phyloP scores from a whole-genome alignment of 2,797 vertebrate species.

The Chromobotia macracanthus region DNA sequence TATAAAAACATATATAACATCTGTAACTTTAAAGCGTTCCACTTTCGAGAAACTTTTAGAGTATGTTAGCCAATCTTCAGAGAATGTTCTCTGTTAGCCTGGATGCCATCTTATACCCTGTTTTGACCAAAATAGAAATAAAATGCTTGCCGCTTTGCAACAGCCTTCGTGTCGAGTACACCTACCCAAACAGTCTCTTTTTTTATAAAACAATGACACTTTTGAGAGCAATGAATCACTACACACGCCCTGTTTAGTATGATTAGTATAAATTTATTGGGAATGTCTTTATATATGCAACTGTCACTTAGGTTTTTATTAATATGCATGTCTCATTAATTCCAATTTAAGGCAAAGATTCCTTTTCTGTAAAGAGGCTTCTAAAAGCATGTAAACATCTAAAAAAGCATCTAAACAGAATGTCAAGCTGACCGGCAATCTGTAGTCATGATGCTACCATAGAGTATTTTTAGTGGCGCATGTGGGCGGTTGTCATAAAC shows the following conservation, averaged over 20 bases:
- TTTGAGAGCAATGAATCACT: not conserved
- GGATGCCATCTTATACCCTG: too few relatives aligned
- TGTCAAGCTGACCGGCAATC: slow-evolving; percentile 10
- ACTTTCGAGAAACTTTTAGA: too few relatives aligned
- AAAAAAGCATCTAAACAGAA: not conserved
- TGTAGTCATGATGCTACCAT: not conserved
- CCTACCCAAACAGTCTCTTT: too few relatives aligned
- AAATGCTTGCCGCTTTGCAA: too few relatives aligned
- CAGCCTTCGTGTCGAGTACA: too few relatives aligned
- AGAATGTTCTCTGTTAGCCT: too few relatives aligned
- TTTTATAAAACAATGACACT: not conserved
- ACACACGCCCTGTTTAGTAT: not conserved
- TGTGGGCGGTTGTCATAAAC: slow-evolving; percentile 18
- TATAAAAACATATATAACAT: too few relatives aligned
- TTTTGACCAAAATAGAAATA: too few relatives aligned
- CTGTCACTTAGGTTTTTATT: slow-evolving; percentile 25
- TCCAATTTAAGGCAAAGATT: not conserved
- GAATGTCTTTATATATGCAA: not conserved
- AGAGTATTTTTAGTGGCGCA: slow-evolving; percentile 3
- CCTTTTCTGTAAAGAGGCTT: not conserved
- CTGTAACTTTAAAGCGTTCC: too few relatives aligned
- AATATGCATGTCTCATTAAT: slow-evolving; percentile 8
- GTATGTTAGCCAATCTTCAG: too few relatives aligned
- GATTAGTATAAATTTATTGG: not conserved
- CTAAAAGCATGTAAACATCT: slow-evolving; percentile 3